Base-by-base conservation (phyloP, 2,888 invertebrate genomes). In the Apodemia duryi region DNA sequence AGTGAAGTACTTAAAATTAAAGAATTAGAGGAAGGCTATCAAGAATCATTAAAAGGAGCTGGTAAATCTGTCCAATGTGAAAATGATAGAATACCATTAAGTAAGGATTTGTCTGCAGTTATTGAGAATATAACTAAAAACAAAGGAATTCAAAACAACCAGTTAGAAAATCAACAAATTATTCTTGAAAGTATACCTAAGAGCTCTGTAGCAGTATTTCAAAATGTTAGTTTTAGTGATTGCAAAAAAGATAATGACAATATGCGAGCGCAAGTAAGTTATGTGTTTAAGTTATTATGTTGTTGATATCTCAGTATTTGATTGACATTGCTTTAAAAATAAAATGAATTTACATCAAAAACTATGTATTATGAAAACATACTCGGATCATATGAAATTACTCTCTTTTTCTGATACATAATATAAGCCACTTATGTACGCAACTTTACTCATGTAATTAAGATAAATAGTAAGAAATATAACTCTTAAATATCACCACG, bases 121-220 rank as follows among this genome's bases (percentile, higher is more conserved):
- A 83, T 94, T 70, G 94, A 94, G 71, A 90, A 91, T 66, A 80
- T 94, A 62, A 73, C 83, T 13, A 82, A 82, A 69, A 83, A 77
- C 28, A 88, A 83, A 73, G 84, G 83, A 49, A 70, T 77, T 38
- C 41, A 70, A 51, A 70, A 77, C 41, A 70, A 67, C 49, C 73
- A 70, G 21, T 38, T 65, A 70, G 80, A 83, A 29, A 77, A 81
- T 9, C 76, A 77, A 66, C 79, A 84, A 69, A 74, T 92, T 35
- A 76, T 83, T 41, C 78, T 94, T 54, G 92, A 94, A 74, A 83
- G 86, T 66, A 94, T 95, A 69, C 93, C 94, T 9, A 93, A 92
- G 51, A 94, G 92, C 72, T 84, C 90, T 61, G 91, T 91, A 51
- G 95, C 94, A 38, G 93, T 95, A 0, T 95, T 94, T 80, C 95